These are phyloP conservation scores for Scrobipalpa atriplicella DNA, from an alignment of 2,888 invertebrate species.

Conservation along the genomic window DNA sequence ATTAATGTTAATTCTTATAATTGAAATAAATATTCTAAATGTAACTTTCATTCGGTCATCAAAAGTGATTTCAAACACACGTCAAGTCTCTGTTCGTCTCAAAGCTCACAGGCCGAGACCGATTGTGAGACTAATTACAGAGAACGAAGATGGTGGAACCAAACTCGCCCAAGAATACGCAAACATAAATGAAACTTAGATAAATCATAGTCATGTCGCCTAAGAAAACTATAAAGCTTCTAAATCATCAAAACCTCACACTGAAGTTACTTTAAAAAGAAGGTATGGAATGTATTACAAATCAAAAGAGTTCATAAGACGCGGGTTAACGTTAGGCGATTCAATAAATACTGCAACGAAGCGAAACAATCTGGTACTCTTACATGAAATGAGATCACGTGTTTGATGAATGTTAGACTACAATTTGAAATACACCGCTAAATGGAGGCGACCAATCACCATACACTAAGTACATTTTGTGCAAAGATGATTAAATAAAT, in stretches of 20 bases:
- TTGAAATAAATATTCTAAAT: conserved; percentile 76
- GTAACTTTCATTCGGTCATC: conserved; percentile 67
- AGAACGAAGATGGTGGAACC: conserved; percentile 54
- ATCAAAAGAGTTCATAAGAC: conserved; percentile 55
- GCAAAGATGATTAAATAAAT: conserved; percentile 72
- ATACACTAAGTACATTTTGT: conserved; percentile 79
- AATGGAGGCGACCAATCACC: conserved; percentile 59
- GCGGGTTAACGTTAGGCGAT: conserved; percentile 42
- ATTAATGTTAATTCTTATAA: conserved; percentile 69
- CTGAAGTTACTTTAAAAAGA: conserved; percentile 60
- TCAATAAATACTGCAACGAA: conserved; percentile 55
- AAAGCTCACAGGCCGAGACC: conserved; percentile 53
- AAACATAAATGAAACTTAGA: conserved; percentile 61
- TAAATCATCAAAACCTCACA: conserved; percentile 69
- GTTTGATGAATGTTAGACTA: conserved; percentile 61
- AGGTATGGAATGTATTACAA: conserved; percentile 75
- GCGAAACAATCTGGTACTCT: conserved; percentile 56
- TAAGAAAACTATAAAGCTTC: conserved; percentile 74
- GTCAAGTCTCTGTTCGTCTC: conserved; percentile 44
- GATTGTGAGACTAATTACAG: conserved; percentile 64
- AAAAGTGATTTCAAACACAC: conserved; percentile 59
- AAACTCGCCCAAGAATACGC: conserved; percentile 63
- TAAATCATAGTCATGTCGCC: conserved; percentile 62
- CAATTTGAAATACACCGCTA: conserved; percentile 56
- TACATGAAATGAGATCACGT: conserved; percentile 76